phyloP scores from a whole-genome alignment of 2,113 vertebrate genomes.

The Seriola dumerili region DNA sequence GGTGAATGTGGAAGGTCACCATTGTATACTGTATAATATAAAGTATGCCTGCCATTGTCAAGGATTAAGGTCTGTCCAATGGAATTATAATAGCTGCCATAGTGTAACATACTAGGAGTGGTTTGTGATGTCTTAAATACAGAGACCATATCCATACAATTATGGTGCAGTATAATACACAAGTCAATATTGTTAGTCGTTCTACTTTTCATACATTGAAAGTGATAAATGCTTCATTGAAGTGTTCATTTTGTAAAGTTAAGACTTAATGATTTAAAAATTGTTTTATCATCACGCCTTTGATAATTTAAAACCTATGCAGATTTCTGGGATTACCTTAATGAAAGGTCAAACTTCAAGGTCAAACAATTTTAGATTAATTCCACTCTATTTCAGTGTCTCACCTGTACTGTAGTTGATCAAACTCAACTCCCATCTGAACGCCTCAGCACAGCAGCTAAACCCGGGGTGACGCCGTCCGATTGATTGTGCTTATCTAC shows the following conservation, averaged over 20 bases:
- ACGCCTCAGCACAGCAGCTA: constrained; percentile 10
- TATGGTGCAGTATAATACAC: constrained; percentile 5
- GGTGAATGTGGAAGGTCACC: constrained; percentile 77
- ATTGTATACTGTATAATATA: constrained; percentile 68
- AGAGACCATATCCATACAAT: constrained; percentile 1
- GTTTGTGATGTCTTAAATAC: constrained; percentile 23
- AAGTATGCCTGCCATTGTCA: constrained; percentile 52
- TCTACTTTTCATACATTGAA: constrained; percentile 17
- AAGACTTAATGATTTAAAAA: constrained; percentile 47
- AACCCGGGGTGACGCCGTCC: constrained; percentile 57
- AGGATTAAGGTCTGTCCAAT: constrained; percentile 63
- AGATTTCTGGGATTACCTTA: constrained; percentile 61
- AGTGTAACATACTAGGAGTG: neutral
- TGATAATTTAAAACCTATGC: constrained; percentile 49
- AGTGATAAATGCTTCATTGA: constrained; percentile 18
- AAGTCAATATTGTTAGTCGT: constrained; percentile 14
- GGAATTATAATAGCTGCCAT: constrained; percentile 49
- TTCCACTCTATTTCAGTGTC: constrained; percentile 15
- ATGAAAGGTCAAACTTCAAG: constrained; percentile 67
- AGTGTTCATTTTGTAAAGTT: constrained; percentile 14
- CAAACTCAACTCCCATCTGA: constrained; percentile 27
- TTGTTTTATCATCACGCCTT: constrained; percentile 43
- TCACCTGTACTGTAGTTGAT: constrained; percentile 40
- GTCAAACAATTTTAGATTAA: constrained; percentile 58
- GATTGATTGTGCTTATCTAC: constrained; percentile 79